A percentile compares a stretch with the other conserved stretches of the same genome.
Evolutionary conservation across 2,797 vertebrate species (phyloP).

Genomic region (Sylvilagus floridanus): DNA sequence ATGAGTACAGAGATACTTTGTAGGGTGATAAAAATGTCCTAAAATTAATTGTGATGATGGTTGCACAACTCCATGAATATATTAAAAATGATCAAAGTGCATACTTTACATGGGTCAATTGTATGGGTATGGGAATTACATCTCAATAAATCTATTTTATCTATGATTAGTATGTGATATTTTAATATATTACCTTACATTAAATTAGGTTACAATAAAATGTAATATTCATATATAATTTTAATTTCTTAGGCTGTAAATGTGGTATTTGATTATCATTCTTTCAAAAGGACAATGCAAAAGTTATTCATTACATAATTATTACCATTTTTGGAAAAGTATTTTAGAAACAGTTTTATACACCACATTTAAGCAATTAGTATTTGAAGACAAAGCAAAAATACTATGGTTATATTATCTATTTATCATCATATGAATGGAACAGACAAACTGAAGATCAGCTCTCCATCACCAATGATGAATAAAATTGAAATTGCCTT

Average conservation of each 20-base stretch:
- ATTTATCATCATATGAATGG: background rate
- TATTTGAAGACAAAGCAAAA: constrained; percentile 26
- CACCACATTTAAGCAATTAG: background rate
- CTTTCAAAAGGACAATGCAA: background rate
- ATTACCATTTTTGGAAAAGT: background rate
- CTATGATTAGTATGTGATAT: background rate
- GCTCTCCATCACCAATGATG: background rate
- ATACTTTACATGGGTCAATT: background rate
- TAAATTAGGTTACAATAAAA: background rate
- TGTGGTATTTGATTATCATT: background rate
- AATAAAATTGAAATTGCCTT: background rate
- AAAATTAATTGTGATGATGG: background rate
- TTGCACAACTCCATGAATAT: background rate
- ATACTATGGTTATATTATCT: background rate
- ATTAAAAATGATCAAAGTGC: background rate
- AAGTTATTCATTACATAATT: constrained; percentile 2
- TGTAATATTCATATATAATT: background rate
- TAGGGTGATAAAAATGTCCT: background rate
- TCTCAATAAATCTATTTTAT: background rate
- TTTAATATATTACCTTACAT: background rate
- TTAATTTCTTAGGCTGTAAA: background rate
- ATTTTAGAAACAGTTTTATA: background rate
- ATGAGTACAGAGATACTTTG: background rate
- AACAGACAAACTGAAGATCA: background rate
- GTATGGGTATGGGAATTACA: background rate